Base-by-base conservation (phyloP, 2,797 vertebrate genomes). In the Brotula barbata region DNA sequence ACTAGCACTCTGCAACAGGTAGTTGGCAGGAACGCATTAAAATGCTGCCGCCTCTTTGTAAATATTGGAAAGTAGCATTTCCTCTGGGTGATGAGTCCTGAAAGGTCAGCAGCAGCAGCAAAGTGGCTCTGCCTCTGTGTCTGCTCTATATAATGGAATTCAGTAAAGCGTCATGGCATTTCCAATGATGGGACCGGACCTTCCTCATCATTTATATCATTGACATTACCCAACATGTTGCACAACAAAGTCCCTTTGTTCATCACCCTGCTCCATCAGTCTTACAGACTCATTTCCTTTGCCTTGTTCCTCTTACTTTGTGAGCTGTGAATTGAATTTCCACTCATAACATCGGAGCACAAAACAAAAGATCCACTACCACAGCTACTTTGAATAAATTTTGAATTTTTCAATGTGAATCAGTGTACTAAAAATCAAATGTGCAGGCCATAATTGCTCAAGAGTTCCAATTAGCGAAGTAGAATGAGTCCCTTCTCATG, bases 61-160 rank as follows among this genome's bases (percentile, higher is more conserved):
- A 88, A 88, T 90, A 87, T 78, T 82, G 83, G 61, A 86, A 84
- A 89, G 82, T 84, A 85, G 81, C 88, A 86, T 90, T 90, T 90
- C 85, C 85, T 86, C 69, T 77, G 82, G 82, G 81, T 85, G 81
- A 89, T 81, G 62, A 70, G 58, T 84, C 77, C 77, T 64, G 75
- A 92, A 91, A 92, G 89, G 91, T 92, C 90, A 90, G 69, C 1
- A 36, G 73, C 72, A 40, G 59, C 66, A 48, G 52, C 74, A 73
- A 71, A 59, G 64, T 68, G 58, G 67, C 80, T 80, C 58, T 68
- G 74, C 45, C 65, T 71, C 70, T 57, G 55, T 66, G 74, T 80
- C 75, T 62, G 54, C 63, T 75, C 67, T 71, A 58, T 78, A 50
- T 83, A 87, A 89, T 85, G 70, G 84, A 78, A 89, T 90, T 86